Percentiles rank a stretch among this genome's conserved stretches.
These are phyloP conservation scores for Porphyrio hochstetteri DNA, from an alignment of 2,113 vertebrate species.

Conservation along the genomic window DNA sequence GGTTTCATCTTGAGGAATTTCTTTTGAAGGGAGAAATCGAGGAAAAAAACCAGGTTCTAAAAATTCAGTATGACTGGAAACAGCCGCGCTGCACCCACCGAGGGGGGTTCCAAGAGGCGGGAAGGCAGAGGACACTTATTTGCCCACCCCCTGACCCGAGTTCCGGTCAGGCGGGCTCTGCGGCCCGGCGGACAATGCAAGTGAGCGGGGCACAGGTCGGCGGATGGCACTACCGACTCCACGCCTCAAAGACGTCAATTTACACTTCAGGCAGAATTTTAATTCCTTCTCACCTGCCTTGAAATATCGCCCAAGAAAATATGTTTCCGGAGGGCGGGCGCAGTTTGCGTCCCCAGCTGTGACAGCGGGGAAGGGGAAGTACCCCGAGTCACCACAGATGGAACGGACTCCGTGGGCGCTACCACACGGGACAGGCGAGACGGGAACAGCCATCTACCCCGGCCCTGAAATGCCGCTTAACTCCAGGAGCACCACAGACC, in stretches of 20 bases:
- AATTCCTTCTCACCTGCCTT: neutral
- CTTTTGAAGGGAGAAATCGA: neutral
- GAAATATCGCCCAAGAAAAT: neutral
- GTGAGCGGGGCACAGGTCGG: accelerated
- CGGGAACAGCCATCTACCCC: accelerated
- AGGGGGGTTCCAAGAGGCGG: neutral
- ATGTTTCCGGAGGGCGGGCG: neutral
- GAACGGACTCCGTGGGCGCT: accelerated
- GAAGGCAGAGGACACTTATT: neutral
- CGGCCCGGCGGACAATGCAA: accelerated
- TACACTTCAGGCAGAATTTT: accelerated
- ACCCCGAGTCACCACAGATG: accelerated
- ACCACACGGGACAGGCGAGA: neutral
- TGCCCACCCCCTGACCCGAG: neutral
- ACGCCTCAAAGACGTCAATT: accelerated
- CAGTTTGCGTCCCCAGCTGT: accelerated
- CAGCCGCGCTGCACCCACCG: neutral
- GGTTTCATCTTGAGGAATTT: neutral
- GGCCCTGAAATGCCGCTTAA: neutral
- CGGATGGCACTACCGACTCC: accelerated
- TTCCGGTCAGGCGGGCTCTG: accelerated
- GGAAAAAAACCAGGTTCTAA: neutral
- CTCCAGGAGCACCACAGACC: accelerated
- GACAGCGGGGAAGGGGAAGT: accelerated
- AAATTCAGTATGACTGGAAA: neutral